Base-by-base conservation (phyloP, 2,797 vertebrate species). In the Cryptoblepharus egeriae region DNA sequence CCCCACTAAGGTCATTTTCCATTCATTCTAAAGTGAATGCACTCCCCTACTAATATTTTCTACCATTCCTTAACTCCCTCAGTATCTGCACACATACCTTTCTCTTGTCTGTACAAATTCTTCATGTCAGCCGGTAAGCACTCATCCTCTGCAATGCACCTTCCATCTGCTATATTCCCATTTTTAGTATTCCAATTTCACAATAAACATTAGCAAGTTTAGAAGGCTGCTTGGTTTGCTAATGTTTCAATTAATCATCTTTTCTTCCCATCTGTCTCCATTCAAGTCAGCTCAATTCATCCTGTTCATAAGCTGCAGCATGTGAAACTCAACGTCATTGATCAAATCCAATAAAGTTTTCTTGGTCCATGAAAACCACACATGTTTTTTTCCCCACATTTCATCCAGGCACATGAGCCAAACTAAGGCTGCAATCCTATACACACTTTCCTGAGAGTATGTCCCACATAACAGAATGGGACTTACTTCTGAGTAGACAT, bases 221-320 rank as follows among this genome's bases (percentile, higher is more conserved):
- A 20, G 3, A 71, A 63, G 63, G 77, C 42, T 88, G 39, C 45
- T 85, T 67, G 76, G 16, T 83, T 72, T n/a, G 37, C 69, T 75
- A 0, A 79, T 39, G 77, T 87, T 87, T 71, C 83, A 39, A 67
- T 80, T 86, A 80, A 90, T 88, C 72, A 42, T 74, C 68, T 87
- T 85, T 65, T 89, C 7, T 0, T 57, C 69, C 90, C 88, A 80
- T 91, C 91, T 93, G 89, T 71, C 77, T 68, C 75, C 24, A 72
- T 83, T 74, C 22, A 67, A n/a, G n/a, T 71, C 52, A 64, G 3
- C 35, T 89, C 83, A 86, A 70, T 77, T 68, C 73, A 45, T 10
- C 73, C 83, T 63, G 30, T 39, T 89, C 84, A 81, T 81, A 73
- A 85, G 85, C 75, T 55, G 18, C 0, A 80, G 63, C 30, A 52